Evolutionary conservation across 2,888 invertebrate species (phyloP), one percentile per base, ranked within the genome.

Genomic region (Tinea pellionella): DNA sequence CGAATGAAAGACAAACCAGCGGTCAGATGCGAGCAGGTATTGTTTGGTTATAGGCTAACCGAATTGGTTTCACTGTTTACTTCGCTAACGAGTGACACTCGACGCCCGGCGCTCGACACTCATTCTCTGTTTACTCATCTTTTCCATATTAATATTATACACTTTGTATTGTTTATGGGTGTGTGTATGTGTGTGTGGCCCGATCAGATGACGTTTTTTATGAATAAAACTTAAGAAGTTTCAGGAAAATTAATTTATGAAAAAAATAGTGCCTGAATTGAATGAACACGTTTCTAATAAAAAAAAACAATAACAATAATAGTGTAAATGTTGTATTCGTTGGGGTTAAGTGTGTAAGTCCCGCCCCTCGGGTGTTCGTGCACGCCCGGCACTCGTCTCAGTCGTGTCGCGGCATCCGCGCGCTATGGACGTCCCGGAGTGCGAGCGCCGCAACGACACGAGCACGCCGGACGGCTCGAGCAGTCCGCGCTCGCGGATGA

Each of bases 41-140:
- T 87, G 86, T 87, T 87, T 83, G 83, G 82, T 80, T 82, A 80
- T 74, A 77, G 86, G 86, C 85, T 85, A 85, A 87, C 85, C 85
- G 81, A 84, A 85, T 86, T 85, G 83, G 85, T 85, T 84, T 83
- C 81, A 82, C 37, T 16, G 57, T 57, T 53, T 53, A 53, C 24
- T 24, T 7, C 19, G 12, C 37, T 37, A 57, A 57, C 30, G 12
- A n/a, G 24, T 51, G 51, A 18, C 51, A 55, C 30, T 55, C 12
- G 24, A n/a, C 51, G 11, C 18, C 13, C 12, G 41, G 2, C n/a
- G n/a, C 8, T 41, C 8, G 41, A 2, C 24, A 24, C 6, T 41
- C 41, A 6, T 41, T 8, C 13, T 13, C n/a, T n/a, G n/a, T n/a
- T n/a, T n/a, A n/a, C n/a, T n/a, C n/a, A n/a, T n/a, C n/a, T n/a